Base-by-base conservation (phyloP, 2,888 invertebrate genomes). In the Panorpa germanica region DNA sequence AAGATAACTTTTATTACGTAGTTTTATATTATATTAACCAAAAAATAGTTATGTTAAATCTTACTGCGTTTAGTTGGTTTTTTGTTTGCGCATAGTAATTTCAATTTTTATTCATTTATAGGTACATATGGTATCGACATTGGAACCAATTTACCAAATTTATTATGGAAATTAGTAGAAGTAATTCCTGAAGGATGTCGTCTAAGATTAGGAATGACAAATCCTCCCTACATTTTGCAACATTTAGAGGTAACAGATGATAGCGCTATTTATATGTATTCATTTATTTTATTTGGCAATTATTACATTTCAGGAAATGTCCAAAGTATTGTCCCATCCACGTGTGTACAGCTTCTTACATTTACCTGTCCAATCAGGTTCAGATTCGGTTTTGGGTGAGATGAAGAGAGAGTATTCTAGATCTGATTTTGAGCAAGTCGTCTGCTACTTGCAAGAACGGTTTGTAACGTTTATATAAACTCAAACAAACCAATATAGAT, bases 341-440 rank as follows among this genome's bases (percentile, higher is more conserved):
- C 58, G 80, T 34, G 93, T 96, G 0, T 96, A 96, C 48, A 71
- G 85, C 35, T 98, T 98, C 49, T 67, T 98, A 0, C 98, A 98
- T 53, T 81, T 98, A 11, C 96, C 98, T 1, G 93, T 98, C 0
- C 96, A 98, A 55, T 83, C 90, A 0, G 96, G 90, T n/a, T 91
- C 91, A 43, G 91, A 98, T 55, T 69, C 73, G 33, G 93, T 98
- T 4, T 55, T 98, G 4, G 65, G 70, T 0, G 95, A 95, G 39
- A 98, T 98, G 96, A 90, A 85, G 54, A 59, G 98, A 19, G 95
- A 98, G 50, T 98, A 98, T 55, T 71, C 72, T 6, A 52, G 76
- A n/a, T 65, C 63, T 0, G 91, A 98, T 45, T 98, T 98, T 50
- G 75, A 82, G 45, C 62, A 62, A 21, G 88, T 96, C 7, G 91